Conservation (phyloP, 2,797 vertebrate species). For the Cygnus olor region DNA sequence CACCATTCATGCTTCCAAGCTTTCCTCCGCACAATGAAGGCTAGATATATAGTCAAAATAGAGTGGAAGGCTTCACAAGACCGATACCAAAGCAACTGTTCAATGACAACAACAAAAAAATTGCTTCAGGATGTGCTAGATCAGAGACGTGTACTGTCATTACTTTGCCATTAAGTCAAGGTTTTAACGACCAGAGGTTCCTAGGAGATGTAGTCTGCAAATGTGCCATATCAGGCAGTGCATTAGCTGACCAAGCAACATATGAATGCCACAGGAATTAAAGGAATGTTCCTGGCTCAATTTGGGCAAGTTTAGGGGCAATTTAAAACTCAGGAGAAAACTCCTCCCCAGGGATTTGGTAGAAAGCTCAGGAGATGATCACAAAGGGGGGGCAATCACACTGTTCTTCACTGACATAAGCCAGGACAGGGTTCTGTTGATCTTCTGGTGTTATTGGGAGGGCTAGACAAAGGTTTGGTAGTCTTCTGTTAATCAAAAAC, state of each 20-base stretch:
- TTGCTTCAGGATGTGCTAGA: neutral
- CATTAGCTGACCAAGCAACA: neutral
- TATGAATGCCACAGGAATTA: neutral
- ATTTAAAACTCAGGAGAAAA: neutral
- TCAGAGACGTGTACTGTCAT: neutral
- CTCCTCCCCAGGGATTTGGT: neutral
- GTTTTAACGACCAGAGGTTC: neutral
- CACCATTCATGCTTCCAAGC: neutral
- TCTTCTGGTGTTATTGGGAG: neutral
- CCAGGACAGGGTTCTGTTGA: fast-evolving
- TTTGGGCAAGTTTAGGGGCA: neutral
- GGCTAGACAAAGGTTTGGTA: neutral
- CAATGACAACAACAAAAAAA: neutral
- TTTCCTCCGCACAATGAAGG: neutral
- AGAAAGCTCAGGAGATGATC: neutral
- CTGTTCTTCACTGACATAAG: neutral
- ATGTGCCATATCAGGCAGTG: neutral
- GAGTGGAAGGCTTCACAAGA: neutral
- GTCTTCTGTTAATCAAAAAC: neutral
- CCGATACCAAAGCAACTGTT: neutral
- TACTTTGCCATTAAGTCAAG: neutral
- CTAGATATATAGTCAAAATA: neutral
- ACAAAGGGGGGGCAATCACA: fast-evolving
- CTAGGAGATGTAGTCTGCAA: neutral
- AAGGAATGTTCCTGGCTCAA: neutral